phyloP scores from a whole-genome alignment of 2,113 vertebrate species.

The Pica pica region DNA sequence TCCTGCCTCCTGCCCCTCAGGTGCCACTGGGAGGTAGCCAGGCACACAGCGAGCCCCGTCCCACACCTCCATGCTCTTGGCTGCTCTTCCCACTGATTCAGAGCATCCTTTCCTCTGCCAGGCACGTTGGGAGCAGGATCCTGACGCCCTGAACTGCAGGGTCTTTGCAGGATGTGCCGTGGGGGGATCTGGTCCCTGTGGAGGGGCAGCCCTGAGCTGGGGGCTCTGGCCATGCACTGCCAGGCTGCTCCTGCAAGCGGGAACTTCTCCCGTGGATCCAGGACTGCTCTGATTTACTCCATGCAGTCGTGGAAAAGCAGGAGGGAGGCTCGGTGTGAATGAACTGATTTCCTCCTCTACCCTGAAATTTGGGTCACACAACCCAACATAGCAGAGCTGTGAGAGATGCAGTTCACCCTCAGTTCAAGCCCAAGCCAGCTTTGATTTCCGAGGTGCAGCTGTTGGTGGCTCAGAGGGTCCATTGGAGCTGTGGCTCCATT shows the following conservation, averaged over 20 bases:
- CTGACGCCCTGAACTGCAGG: accelerated
- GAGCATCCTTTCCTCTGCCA: neutral
- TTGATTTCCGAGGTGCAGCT: neutral
- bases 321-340: slow-evolving; percentile 4
- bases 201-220: neutral
- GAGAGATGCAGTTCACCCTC: neutral
- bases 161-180: neutral
- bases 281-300: neutral
- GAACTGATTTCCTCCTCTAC: neutral
- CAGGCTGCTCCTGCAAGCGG: neutral
- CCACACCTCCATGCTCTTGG: neutral
- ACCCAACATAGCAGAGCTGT: neutral
- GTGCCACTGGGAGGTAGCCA: neutral
- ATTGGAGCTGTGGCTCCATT: neutral
- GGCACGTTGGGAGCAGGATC: neutral
- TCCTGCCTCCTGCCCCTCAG: neutral
- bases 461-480: neutral
- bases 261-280: neutral
- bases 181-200: neutral
- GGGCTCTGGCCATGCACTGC: neutral
- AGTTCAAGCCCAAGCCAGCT: neutral
- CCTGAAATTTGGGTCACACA: slow-evolving; percentile 17
- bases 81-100: neutral
- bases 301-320: neutral
- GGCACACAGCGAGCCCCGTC: neutral